A percentile compares a stretch with the other conserved stretches of the same genome.
Conservation (phyloP, 2,888 invertebrate species). For the Miltochrista miniata region DNA sequence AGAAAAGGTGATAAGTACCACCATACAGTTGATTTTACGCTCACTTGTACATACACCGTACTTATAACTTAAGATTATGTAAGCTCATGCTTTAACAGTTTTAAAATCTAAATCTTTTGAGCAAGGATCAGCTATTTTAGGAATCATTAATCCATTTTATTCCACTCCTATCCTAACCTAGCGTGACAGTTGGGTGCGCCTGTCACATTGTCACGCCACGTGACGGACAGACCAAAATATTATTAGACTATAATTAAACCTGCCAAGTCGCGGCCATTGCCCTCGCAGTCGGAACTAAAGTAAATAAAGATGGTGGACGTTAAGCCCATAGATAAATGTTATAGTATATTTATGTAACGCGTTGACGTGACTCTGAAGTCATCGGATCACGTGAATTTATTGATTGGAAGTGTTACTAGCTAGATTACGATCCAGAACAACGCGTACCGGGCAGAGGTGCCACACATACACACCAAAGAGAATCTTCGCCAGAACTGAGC, state of each 20-base stretch:
- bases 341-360: constrained; percentile 12
- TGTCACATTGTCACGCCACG: constrained; percentile 10
- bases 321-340: constrained; percentile 41
- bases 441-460: too few relatives aligned
- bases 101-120: too few relatives aligned
- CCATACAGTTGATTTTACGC: too few relatives aligned
- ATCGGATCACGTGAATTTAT: background rate
- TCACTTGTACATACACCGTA: too few relatives aligned
- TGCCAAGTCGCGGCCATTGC: constrained; percentile 42
- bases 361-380: background rate
- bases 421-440: too few relatives aligned
- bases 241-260: constrained; percentile 21
- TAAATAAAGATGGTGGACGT: constrained; percentile 30
- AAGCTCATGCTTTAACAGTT: too few relatives aligned
- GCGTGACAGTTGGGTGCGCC: background rate
- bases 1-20: too few relatives aligned
- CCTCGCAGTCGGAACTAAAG: constrained; percentile 30
- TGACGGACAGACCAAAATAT: constrained; percentile 14
- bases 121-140: background rate
- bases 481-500: too few relatives aligned
- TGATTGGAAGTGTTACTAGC: too few relatives aligned
- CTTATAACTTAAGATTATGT: too few relatives aligned
- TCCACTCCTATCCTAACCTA: constrained; percentile 3
- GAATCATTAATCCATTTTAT: constrained; percentile 5
- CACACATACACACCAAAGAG: too few relatives aligned